Evolutionary conservation across 2,797 vertebrate species (phyloP).

Genomic region (Sarcophilus harrisii): DNA sequence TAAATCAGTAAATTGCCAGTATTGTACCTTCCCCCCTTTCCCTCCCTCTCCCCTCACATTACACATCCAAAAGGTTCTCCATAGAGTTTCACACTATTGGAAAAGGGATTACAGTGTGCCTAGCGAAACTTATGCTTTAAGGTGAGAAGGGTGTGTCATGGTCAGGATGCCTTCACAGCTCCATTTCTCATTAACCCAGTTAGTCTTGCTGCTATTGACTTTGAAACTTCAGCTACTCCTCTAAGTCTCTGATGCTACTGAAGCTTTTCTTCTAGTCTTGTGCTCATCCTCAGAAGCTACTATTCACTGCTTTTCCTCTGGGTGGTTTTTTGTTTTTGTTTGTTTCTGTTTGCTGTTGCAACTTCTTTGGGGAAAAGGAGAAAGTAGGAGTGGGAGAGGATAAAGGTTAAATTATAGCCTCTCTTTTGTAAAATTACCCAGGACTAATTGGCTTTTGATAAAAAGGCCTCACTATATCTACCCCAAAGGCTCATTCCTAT

Average conservation of each 20-base stretch:
- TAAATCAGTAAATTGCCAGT: neutral
- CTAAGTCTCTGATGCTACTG: neutral
- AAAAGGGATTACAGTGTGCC: neutral
- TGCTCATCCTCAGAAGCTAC: neutral
- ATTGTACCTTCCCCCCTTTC: too few species aligned
- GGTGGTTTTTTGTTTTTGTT: neutral
- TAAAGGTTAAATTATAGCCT: neutral
- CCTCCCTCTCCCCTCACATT: neutral
- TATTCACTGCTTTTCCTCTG: neutral
- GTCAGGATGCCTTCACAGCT: neutral
- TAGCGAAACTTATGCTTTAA: neutral
- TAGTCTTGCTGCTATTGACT: neutral
- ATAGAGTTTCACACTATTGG: neutral
- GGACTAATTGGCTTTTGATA: neutral
- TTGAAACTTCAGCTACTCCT: neutral
- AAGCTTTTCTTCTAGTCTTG: neutral
- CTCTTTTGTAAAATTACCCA: neutral
- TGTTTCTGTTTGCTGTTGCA: neutral
- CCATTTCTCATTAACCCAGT: neutral
- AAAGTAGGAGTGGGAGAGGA: neutral
- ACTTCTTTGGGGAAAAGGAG: neutral
- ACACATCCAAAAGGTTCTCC: neutral
- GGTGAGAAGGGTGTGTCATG: neutral
- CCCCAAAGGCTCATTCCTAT: neutral
- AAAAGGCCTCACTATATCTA: neutral